These are phyloP conservation scores for Promerops cafer DNA, from an alignment of 2,113 vertebrate species.

Conservation along the genomic window DNA sequence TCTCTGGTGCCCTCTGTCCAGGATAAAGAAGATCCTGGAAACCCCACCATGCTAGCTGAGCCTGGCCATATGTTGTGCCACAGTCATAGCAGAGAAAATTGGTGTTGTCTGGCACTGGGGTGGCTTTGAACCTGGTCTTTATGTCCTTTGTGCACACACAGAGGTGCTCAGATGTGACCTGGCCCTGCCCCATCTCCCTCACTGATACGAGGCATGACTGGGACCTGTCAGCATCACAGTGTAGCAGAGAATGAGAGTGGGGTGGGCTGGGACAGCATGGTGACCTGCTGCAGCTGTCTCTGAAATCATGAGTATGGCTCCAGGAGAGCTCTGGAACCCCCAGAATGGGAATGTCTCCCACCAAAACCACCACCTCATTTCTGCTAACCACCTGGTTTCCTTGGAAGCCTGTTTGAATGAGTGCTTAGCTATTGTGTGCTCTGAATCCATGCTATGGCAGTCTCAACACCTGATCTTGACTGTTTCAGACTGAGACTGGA, in stretches of 20 bases:
- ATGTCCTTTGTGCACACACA: background rate
- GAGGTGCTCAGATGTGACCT: background rate
- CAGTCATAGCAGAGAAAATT: background rate
- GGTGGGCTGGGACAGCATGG: background rate
- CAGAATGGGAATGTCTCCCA: background rate
- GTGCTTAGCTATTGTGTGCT: background rate
- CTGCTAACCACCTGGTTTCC: background rate
- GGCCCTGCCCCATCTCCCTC: background rate
- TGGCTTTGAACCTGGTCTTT: background rate
- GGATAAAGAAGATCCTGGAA: background rate
- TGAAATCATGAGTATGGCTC: background rate
- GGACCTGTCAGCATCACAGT: background rate
- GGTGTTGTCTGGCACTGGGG: background rate
- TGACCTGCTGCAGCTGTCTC: background rate
- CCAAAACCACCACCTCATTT: background rate
- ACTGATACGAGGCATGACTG: background rate
- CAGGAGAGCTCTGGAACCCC: background rate
- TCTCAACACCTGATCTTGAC: background rate
- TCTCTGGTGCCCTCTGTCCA: background rate
- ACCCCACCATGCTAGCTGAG: background rate
- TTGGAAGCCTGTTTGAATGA: background rate
- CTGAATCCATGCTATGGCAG: background rate
- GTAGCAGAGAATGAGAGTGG: background rate
- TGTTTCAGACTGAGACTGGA: conserved; percentile 68
- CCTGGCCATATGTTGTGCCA: background rate